Evolutionary conservation across 1,140 invertebrate species (phyloP).

Genomic region (Zaprionus ghesquierei): DNA sequence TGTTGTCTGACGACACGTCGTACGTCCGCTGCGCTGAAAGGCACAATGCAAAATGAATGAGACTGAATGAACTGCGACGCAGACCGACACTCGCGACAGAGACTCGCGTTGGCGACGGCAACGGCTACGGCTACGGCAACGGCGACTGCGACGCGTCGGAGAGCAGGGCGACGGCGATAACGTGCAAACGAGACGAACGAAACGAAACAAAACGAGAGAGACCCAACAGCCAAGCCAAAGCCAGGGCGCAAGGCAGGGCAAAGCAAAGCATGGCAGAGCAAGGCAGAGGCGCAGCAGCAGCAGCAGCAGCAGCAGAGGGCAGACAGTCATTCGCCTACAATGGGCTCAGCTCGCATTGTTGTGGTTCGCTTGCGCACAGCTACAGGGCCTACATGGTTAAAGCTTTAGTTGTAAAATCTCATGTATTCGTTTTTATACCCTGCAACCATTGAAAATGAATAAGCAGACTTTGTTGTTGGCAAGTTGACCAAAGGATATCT

Average conservation of each 20-base stretch:
- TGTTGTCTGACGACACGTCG: constrained; percentile 17
- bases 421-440: too few species aligned
- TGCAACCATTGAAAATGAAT: too few species aligned
- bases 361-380: not conserved
- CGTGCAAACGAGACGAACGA: not conserved
- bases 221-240: not conserved
- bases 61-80: constrained; percentile 20
- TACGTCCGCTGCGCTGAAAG: constrained; percentile 67
- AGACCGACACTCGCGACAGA: constrained; percentile 8
- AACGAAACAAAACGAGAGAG: not conserved
- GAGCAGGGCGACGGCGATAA: constrained; percentile 13
- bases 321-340: not conserved
- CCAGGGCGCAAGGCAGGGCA: not conserved
- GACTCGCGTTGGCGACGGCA: too few species aligned
- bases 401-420: too few species aligned
- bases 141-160: constrained; percentile 2
- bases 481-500: too few species aligned
- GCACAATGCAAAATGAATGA: constrained; percentile 74
- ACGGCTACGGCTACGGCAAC: constrained; percentile 22
- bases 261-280: not conserved
- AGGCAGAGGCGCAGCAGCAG: not conserved
- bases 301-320: too few species aligned
- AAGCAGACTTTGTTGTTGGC: too few species aligned
- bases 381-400: too few species aligned
- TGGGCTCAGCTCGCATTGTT: not conserved